phyloP scores from a whole-genome alignment of 2,797 vertebrate species.

The Novumbra hubbsi region DNA sequence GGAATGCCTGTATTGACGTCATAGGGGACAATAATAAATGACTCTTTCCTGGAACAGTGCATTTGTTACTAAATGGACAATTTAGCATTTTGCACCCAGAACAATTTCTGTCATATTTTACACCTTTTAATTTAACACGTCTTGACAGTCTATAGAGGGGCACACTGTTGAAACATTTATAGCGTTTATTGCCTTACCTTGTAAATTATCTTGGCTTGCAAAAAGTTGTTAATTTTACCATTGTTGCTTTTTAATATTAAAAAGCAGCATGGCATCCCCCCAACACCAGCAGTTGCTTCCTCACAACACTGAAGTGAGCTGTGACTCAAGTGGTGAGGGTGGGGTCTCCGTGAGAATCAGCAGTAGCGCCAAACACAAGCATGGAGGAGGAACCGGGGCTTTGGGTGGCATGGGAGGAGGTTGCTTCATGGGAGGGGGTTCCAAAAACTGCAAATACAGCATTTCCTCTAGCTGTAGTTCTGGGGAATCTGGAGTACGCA shows the following conservation, averaged over 20 bases:
- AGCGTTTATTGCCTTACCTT: slow-evolving; percentile 41
- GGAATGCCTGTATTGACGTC: slow-evolving; percentile 71
- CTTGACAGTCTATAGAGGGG: slow-evolving; percentile 3
- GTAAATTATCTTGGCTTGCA: slow-evolving; percentile 5
- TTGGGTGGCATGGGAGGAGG: slow-evolving; percentile 65
- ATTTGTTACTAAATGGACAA: slow-evolving; percentile 39
- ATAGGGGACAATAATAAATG: slow-evolving; percentile 59
- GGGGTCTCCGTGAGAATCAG: slow-evolving; percentile 85
- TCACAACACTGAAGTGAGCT: slow-evolving; percentile 91
- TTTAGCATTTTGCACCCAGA: slow-evolving; percentile 33
- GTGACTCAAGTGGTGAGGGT: slow-evolving; percentile 87
- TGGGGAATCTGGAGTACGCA: slow-evolving; percentile 81
- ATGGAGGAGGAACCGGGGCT: slow-evolving; percentile 58
- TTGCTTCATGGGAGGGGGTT: slow-evolving; percentile 70
- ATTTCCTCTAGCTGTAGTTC: slow-evolving; percentile 97
- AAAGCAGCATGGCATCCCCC: slow-evolving; percentile 85
- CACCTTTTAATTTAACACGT: slow-evolving; percentile 7
- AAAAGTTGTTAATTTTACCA: slow-evolving; percentile 15
- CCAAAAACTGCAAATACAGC: slow-evolving; percentile 91
- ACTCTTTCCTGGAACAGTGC: slow-evolving; percentile 52
- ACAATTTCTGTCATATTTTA: slow-evolving; percentile 12
- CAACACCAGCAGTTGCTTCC: slow-evolving; percentile 88
- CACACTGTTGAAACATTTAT: slow-evolving; percentile 20
- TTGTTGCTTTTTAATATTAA: slow-evolving; percentile 14
- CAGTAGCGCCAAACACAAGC: slow-evolving; percentile 73